Conservation (phyloP, 2,888 invertebrate genomes). For the Seladonia tumulorum region DNA sequence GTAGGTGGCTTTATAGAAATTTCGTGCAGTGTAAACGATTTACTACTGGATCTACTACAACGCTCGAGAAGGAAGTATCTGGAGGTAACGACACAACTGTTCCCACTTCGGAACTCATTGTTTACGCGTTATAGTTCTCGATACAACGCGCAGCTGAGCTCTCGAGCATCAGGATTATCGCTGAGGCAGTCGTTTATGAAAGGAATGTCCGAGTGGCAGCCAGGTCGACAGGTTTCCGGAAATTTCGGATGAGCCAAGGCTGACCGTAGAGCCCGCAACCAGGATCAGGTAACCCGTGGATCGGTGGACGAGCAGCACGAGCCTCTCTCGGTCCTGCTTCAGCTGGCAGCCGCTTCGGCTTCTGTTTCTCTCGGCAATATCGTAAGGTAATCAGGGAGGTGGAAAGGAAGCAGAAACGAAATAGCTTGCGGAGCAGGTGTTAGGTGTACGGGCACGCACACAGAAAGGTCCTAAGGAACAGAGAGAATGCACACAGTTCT, state of each 20-base stretch:
- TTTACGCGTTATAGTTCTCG: not conserved
- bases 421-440: constrained; percentile 62
- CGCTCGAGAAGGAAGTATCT: not conserved
- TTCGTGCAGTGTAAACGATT: too few species aligned
- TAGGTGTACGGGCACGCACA: constrained; percentile 53
- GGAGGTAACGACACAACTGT: not conserved
- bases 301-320: constrained; percentile 53
- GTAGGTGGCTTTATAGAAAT: too few species aligned
- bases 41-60: not conserved
- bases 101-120: not conserved
- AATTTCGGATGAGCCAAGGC: constrained; percentile 30
- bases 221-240: constrained; percentile 26
- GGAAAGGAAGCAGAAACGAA: constrained; percentile 28
- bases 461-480: constrained; percentile 42
- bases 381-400: constrained; percentile 47
- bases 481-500: constrained; percentile 43
- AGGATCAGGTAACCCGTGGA: constrained; percentile 46
- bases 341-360: not conserved
- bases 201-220: not conserved
- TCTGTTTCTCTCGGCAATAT: constrained; percentile 22
- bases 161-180: not conserved
- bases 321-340: constrained; percentile 31
- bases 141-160: not conserved
- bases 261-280: constrained; percentile 29
- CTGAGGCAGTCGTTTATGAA: not conserved